Evolutionary conservation across 2,888 invertebrate species (phyloP), one percentile per base, ranked within the genome.

Genomic region (Amiota mariae): DNA sequence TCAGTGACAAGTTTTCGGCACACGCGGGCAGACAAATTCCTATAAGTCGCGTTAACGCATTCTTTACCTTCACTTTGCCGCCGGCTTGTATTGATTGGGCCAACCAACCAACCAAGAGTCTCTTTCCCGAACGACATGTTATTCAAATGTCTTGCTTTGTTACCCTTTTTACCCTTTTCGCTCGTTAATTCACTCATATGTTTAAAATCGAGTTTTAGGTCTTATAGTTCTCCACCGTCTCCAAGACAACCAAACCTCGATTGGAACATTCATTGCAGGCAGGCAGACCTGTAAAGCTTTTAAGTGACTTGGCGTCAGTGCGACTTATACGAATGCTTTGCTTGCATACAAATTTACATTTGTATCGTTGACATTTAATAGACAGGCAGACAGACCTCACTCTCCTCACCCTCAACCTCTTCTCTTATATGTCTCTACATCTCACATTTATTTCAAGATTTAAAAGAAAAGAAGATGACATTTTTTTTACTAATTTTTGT

Each of bases 1-100:
- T 36, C 36, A 75, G 79, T 84, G 88, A 87, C 87, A 87, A 88
- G 82, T 84, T 88, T 87, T 87, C 87, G 88, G 87, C 87, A 87
- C 36, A 36, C 88, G 87, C 87, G 88, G 87, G 83, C 84, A 85
- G 79, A 86, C 88, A 82, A 85, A 87, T 87, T 87, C 83, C 80
- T 74, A 59, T 64, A 79, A 75, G 71, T 77, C 73, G 61, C 47
- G 59, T 72, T 70, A 72, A 73, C 72, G 54, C 63, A 63, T 63
- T 75, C 72, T 56, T 67, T 74, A 75, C 76, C 80, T 79, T 78
- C 79, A 36, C 36, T 36, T 36, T 36, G 36, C 36, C 36, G 36
- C 36, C 36, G 36, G 36, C 36, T 36, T 36, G 36, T 36, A 36
- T 36, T 36, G 36, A 36, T 36, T 36, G 36, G 36, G 36, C 24